Evolutionary conservation across 2,113 vertebrate genomes (phyloP).

Genomic region (Mormyrus iriodes): DNA sequence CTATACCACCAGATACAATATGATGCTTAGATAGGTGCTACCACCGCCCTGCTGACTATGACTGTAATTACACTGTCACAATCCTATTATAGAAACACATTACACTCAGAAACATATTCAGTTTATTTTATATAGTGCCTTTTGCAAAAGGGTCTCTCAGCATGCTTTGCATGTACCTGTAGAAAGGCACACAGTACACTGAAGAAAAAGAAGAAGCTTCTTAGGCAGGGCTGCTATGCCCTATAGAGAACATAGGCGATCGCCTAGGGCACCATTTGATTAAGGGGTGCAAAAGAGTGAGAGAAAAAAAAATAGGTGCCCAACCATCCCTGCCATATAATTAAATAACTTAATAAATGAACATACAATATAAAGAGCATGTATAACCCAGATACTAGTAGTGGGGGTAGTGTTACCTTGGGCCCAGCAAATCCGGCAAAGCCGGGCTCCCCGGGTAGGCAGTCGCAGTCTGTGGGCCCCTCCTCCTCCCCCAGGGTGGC

Average conservation of each 20-base stretch:
- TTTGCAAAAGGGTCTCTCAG: neutral
- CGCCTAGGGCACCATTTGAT: neutral
- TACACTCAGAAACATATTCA: neutral
- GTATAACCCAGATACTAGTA: neutral
- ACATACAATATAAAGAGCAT: neutral
- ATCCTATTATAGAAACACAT: neutral
- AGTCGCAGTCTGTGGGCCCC: slow-evolving; percentile 51
- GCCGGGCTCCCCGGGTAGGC: slow-evolving; percentile 55
- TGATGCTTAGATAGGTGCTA: neutral
- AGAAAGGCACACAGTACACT: neutral
- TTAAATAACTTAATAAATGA: neutral
- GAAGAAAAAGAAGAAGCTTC: neutral
- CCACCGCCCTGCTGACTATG: neutral
- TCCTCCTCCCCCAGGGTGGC: slow-evolving; percentile 38
- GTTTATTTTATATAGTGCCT: neutral
- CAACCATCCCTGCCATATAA: neutral
- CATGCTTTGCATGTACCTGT: neutral
- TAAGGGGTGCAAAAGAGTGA: neutral
- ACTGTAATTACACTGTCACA: neutral
- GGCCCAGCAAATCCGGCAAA: slow-evolving; percentile 56
- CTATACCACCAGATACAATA: slow-evolving; percentile 37
- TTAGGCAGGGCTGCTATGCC: neutral
- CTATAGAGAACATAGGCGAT: neutral
- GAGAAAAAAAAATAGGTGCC: neutral
- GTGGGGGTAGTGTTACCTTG: slow-evolving; percentile 47